Evolutionary conservation across 2,797 vertebrate species (phyloP).

Genomic region (Karalla daura): DNA sequence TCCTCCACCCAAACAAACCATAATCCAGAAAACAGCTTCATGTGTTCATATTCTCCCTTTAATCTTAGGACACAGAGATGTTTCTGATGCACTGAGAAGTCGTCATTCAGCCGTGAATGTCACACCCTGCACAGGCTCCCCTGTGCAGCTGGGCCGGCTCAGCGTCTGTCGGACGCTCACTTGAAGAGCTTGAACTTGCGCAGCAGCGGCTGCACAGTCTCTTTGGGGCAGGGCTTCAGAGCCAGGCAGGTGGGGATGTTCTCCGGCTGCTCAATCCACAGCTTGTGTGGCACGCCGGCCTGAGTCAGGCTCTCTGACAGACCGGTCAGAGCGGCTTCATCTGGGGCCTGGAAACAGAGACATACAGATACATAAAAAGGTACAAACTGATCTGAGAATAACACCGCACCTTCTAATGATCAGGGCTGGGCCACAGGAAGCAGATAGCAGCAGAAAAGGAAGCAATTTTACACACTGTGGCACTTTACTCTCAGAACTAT

Average conservation of each 20-base stretch:
- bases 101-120: not conserved
- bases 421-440: too few species aligned
- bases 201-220: slow-evolving; percentile 87
- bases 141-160: not conserved
- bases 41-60: too few species aligned
- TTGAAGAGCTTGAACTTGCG: slow-evolving; percentile 92
- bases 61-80: too few species aligned
- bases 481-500: too few species aligned
- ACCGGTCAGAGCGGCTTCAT: slow-evolving; percentile 82
- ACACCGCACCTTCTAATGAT: too few species aligned
- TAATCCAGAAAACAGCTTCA: too few species aligned
- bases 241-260: slow-evolving; percentile 91
- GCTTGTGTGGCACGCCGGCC: slow-evolving; percentile 85
- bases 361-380: not conserved
- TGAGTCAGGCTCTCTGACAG: slow-evolving; percentile 84
- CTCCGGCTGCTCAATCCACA: slow-evolving; percentile 94
- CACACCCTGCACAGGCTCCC: not conserved
- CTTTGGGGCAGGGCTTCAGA: slow-evolving; percentile 90
- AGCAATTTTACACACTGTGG: too few species aligned
- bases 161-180: slow-evolving; percentile 66
- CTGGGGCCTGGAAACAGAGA: slow-evolving; percentile 81
- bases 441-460: too few species aligned
- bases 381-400: too few species aligned
- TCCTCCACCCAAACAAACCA: too few species aligned
- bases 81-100: too few species aligned